Conservation (phyloP, 2,888 invertebrate species). For the Thecophora atra region DNA sequence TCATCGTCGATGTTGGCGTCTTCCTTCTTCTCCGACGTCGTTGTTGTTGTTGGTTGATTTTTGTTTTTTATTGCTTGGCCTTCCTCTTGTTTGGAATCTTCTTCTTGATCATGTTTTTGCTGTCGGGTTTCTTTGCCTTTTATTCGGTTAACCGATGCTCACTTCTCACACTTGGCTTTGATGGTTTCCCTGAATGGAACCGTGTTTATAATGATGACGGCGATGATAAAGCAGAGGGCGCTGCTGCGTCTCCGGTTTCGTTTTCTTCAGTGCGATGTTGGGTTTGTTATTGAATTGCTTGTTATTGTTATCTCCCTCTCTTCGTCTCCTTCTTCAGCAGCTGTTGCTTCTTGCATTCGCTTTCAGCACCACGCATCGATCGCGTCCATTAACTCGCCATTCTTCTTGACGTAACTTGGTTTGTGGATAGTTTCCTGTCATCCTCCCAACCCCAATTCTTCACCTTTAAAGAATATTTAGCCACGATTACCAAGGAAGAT, state of each 20-base stretch:
- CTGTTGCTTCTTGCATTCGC: constrained; percentile 16
- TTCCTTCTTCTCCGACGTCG: background rate
- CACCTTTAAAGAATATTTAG: too few relatives aligned
- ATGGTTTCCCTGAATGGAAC: constrained; percentile 7
- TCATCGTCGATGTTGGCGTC: background rate
- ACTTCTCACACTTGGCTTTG: constrained; percentile 23
- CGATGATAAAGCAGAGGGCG: background rate
- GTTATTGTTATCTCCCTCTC: constrained; percentile 13
- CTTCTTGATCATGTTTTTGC: background rate
- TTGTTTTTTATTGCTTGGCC: too few relatives aligned
- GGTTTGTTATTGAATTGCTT: background rate
- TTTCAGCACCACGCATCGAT: constrained; percentile 13
- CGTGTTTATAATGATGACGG: background rate
- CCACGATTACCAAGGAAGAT: too few relatives aligned
- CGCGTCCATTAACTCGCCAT: too few relatives aligned
- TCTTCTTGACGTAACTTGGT: too few relatives aligned
- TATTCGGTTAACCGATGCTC: constrained; percentile 31
- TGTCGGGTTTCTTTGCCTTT: constrained; percentile 4
- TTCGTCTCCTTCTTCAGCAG: constrained; percentile 33
- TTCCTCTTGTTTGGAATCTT: background rate
- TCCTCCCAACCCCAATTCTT: too few relatives aligned
- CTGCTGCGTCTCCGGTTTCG: background rate
- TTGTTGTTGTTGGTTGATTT: background rate
- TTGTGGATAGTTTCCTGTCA: too few relatives aligned
- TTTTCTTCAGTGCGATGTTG: background rate